A percentile compares a stretch with the other conserved stretches of the same genome.
phyloP scores from a whole-genome alignment of 2,888 invertebrate genomes.

The Dicyrtomina minuta region DNA sequence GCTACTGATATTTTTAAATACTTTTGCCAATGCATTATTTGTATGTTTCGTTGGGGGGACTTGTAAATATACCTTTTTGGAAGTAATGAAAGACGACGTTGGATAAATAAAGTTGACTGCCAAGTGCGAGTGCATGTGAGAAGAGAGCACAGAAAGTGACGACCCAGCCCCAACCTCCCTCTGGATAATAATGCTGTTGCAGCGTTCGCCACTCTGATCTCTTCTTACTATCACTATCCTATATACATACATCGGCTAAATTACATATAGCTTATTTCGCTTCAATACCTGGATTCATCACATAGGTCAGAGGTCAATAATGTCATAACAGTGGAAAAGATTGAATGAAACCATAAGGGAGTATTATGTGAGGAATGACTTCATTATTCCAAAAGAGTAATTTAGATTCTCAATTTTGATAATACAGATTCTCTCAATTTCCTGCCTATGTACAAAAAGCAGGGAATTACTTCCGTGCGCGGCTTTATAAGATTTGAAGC shows the following conservation, averaged over 20 bases:
- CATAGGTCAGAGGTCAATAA: not conserved
- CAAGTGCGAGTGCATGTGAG: slow-evolving; percentile 73
- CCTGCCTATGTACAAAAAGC: too few relatives aligned
- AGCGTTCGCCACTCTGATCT: slow-evolving; percentile 56
- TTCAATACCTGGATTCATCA: not conserved
- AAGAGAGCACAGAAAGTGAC: slow-evolving; percentile 71
- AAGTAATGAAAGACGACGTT: slow-evolving; percentile 52
- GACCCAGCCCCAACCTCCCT: slow-evolving; percentile 86
- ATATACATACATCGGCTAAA: not conserved
- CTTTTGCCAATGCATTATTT: not conserved
- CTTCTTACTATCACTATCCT: slow-evolving; percentile 47
- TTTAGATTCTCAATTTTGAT: too few relatives aligned
- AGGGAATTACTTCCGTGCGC: too few relatives aligned
- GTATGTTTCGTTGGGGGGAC: not conserved
- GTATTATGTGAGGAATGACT: too few relatives aligned
- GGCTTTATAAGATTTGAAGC: too few relatives aligned
- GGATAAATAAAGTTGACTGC: slow-evolving; percentile 65
- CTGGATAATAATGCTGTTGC: slow-evolving; percentile 80
- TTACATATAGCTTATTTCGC: not conserved
- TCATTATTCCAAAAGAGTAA: too few relatives aligned
- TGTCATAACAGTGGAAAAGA: too few relatives aligned
- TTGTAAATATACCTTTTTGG: slow-evolving; percentile 37
- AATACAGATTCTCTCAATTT: too few relatives aligned
- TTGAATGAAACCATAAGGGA: too few relatives aligned
- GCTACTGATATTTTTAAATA: slow-evolving; percentile 2